A percentile compares a stretch with the other conserved stretches of the same genome.
These are phyloP conservation scores for Amphipyra tragopoginis DNA, from an alignment of 2,888 invertebrate species.

Conservation along the genomic window DNA sequence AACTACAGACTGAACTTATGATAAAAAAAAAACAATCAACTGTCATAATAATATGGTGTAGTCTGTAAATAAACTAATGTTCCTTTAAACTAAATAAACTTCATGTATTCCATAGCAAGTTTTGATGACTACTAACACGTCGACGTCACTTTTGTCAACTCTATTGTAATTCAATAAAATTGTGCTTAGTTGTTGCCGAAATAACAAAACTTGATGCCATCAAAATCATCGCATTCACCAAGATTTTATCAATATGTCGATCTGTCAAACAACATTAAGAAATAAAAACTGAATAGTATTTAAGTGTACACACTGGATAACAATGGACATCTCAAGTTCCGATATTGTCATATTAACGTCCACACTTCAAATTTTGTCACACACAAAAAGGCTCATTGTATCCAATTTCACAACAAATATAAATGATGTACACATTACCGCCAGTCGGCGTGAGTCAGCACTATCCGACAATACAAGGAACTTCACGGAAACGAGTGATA, in stretches of 20 bases:
- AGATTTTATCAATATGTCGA: slow-evolving; percentile 22
- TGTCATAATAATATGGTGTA: too few relatives aligned
- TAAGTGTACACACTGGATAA: slow-evolving; percentile 16
- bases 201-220: slow-evolving; percentile 28
- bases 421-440: slow-evolving; percentile 41
- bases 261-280: slow-evolving; percentile 25
- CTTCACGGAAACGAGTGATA: slow-evolving; percentile 24
- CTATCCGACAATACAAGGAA: slow-evolving; percentile 45
- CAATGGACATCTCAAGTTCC: slow-evolving; percentile 46
- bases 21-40: too few relatives aligned
- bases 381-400: slow-evolving; percentile 59
- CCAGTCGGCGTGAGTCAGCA: slow-evolving; percentile 62
- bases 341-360: slow-evolving; percentile 46
- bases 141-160: slow-evolving; percentile 9
- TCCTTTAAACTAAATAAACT: slow-evolving; percentile 12
- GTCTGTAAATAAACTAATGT: slow-evolving; percentile 8
- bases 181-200: slow-evolving; percentile 15
- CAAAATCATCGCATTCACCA: slow-evolving; percentile 42
- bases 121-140: slow-evolving; percentile 7
- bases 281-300: slow-evolving; percentile 21
- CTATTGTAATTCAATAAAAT: slow-evolving; percentile 24
- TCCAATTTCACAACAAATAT: slow-evolving; percentile 68
- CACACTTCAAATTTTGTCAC: slow-evolving; percentile 39
- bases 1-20: too few relatives aligned
- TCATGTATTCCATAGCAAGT: slow-evolving; percentile 11